Base-by-base conservation (phyloP, 2,888 invertebrate species). In the Oithona nana region DNA sequence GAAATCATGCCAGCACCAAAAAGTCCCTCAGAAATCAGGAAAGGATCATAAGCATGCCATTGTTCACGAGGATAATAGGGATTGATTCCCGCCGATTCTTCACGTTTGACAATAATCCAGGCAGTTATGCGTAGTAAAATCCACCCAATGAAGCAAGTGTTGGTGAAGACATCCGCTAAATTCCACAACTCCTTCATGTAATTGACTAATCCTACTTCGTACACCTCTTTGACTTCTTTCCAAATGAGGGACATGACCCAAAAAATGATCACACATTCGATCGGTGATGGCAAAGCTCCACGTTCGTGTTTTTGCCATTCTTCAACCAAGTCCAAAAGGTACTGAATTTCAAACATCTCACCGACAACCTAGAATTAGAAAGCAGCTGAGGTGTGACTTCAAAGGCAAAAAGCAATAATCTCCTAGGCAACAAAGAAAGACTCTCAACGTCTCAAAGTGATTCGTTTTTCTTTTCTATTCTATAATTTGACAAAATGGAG, bases 241-340 rank as follows among this genome's bases (percentile, higher is more conserved):
- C 78, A 78, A 63, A 78, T 72, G 64, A 77, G 71, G 56, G 77
- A 93, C 59, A 87, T 70, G 3, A 94, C 87, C 73, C 88, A 95
- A 58, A 88, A 71, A 0, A 88, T 77, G 22, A 94, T 86, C 26
- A 88, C 76, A 67, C 84, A 76, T 73, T 94, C 94, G 55, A 93
- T 77, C 57, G 83, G 79, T 0, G 88, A 85, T 0, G 94, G 94
- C 4, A 82, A 80, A 64, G 86, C 84, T 3, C 94, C 94, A 64
- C 94, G 77, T 69, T 88, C 88, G 65, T 78, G 81, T 63, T 78
- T 73, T 62, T 82, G 75, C 69, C 81, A 80, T 67, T 82, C 81
- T 64, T 78, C 77, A 64, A 84, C 71, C 28, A 77, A 75, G 65
- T 76, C 75, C 66, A 78, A 80, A 81, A 83, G 83, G 68, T 77